Evolutionary conservation across 2,113 vertebrate genomes (phyloP).

Genomic region (Thomomys bottae): DNA sequence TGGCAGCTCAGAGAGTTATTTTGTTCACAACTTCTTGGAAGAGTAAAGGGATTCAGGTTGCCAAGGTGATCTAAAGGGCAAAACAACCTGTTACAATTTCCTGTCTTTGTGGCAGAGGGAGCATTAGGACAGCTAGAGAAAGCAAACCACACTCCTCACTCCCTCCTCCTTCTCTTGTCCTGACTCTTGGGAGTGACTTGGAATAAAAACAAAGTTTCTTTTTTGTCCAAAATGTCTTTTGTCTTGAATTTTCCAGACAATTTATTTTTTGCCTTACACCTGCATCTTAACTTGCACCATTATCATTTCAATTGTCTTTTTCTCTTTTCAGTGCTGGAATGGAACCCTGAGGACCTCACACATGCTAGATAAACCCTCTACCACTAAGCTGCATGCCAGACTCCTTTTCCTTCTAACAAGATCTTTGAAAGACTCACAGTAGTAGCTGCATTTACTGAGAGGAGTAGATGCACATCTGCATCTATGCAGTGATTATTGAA

Average conservation of each 20-base stretch:
- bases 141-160: background rate
- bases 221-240: background rate
- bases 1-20: background rate
- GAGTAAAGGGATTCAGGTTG: conserved; percentile 37
- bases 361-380: too few relatives aligned
- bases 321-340: too few relatives aligned
- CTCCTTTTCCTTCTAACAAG: background rate
- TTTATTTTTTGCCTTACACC: background rate
- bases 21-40: conserved; percentile 53
- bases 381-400: too few relatives aligned
- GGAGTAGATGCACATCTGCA: too few relatives aligned
- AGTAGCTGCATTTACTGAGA: background rate
- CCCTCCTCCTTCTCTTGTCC: background rate
- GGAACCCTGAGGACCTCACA: too few relatives aligned
- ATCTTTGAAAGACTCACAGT: background rate
- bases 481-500: background rate
- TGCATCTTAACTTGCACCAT: background rate
- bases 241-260: background rate
- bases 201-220: too few relatives aligned
- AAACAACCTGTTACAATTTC: background rate
- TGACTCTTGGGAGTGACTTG: background rate
- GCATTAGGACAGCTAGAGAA: background rate
- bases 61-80: conserved; percentile 38
- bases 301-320: background rate
- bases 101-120: background rate